Evolutionary conservation across 2,888 invertebrate genomes (phyloP), one percentile per base, ranked within the genome.

Genomic region (Hybos culiciformis): DNA sequence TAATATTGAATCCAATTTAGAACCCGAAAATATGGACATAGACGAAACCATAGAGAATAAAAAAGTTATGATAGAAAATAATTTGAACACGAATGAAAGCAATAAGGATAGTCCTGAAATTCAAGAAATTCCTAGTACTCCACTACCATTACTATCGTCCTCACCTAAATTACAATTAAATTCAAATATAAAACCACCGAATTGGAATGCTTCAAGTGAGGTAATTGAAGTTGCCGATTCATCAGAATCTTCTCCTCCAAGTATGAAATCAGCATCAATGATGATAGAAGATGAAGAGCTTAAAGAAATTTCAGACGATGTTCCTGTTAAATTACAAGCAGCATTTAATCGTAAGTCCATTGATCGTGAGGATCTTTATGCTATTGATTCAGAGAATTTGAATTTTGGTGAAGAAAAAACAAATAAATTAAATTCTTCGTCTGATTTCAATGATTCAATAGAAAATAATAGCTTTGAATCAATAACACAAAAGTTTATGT

Each of bases 321-420:
- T 20, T 36, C 14, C 19, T 21, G 20, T 36, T 21, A 14, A 19
- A 14, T 19, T 19, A 21, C 5, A 26, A 26, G 12, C 4, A 29
- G 5, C 12, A 20, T 36, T 36, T 21, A 36, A 36, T 36, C 36
- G 19, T 9, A 36, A 36, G 21, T 36, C 36, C 14, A 19, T 36
- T 36, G 36, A 36, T n/a, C 19, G 36, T 19, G 36, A 36, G 8
- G 36, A 36, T 36, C n/a, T 36, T 7, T 36, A 36, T 20, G 36
- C 36, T 3, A 36, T 36, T 36, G 36, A 36, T 21, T 19, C 19
- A 21, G 36, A 36, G 19, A 36, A 36, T 36, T 36, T 36, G 14
- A 36, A 36, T 36, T 36, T 36, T 19, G 36, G 36, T 36, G 36
- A 36, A 21, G 36, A 36, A 20, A 36, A 36, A 14, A 36, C 19